Evolutionary conservation across 1,140 invertebrate species (phyloP).

Genomic region (Platyscapa corneri): DNA sequence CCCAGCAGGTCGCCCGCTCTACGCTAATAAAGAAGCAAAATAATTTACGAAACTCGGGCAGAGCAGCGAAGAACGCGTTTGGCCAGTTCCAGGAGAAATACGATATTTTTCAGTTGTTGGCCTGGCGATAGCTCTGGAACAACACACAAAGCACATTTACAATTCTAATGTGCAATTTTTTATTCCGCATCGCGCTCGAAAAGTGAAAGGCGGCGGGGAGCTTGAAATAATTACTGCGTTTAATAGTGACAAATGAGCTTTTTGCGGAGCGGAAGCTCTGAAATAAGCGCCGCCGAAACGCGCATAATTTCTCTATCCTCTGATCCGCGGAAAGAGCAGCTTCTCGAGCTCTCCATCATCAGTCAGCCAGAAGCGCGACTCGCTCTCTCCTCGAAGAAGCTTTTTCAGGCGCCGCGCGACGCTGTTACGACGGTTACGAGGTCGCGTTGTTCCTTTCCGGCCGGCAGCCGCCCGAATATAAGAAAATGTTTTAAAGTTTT

Average conservation of each 20-base stretch:
- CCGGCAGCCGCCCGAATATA: no score
- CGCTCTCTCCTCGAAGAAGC: not conserved
- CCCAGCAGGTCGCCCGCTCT: no score
- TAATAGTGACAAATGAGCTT: constrained; percentile 11
- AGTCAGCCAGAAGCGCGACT: not conserved
- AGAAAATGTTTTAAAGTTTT: constrained; percentile 2
- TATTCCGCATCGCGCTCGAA: not conserved
- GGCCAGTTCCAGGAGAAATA: not conserved
- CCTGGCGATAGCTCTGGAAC: not conserved
- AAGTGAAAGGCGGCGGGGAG: no score
- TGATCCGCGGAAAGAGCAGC: not conserved
- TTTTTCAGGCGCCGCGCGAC: no score
- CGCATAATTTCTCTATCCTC: not conserved
- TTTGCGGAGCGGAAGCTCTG: not conserved
- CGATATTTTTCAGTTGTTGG: no score
- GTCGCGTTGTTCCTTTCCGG: not conserved
- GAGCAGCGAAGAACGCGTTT: not conserved
- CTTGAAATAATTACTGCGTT: not conserved
- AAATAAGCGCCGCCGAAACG: not conserved
- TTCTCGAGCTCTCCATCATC: not conserved
- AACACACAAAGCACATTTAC: not conserved
- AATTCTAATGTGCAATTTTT: no score
- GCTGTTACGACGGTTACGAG: not conserved
- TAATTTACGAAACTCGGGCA: not conserved
- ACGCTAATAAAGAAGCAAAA: no score